Evolutionary conservation across 2,113 vertebrate genomes (phyloP).

Genomic region (Pelecanus crispus): DNA sequence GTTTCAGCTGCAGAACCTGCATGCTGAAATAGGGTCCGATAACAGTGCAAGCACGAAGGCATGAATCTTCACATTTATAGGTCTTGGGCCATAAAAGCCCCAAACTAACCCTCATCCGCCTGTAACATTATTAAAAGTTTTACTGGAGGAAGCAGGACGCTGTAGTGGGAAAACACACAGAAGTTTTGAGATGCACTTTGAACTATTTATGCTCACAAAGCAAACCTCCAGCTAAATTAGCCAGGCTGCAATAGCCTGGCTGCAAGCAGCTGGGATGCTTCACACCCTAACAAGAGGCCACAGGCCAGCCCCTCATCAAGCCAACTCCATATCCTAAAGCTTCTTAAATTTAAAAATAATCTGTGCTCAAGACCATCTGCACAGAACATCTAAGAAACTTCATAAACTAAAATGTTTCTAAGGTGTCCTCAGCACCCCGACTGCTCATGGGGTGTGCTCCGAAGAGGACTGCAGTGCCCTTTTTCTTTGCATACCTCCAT

Average conservation of each 20-base stretch:
- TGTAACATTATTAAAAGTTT: not conserved
- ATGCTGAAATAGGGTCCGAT: accelerated
- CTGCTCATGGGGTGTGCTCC: not conserved
- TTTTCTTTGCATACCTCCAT: not conserved
- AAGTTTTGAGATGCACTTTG: not conserved
- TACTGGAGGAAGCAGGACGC: not conserved
- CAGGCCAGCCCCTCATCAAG: not conserved
- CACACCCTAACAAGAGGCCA: not conserved
- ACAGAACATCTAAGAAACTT: not conserved
- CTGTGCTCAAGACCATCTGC: not conserved
- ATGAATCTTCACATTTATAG: accelerated
- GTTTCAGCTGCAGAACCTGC: not conserved
- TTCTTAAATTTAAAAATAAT: not conserved
- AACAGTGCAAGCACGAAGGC: accelerated
- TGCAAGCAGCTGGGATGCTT: not conserved
- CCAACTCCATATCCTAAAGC: not conserved
- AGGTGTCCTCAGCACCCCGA: not conserved
- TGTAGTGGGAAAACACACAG: accelerated
- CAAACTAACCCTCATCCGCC: not conserved
- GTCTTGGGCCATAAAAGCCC: not conserved
- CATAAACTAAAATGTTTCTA: not conserved
- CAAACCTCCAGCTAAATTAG: not conserved
- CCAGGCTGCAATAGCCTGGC: not conserved
- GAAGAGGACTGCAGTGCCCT: not conserved
- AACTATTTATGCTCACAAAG: not conserved